Base-by-base conservation (phyloP, 2,797 vertebrate species). In the Cynodonichthys magdalenae region DNA sequence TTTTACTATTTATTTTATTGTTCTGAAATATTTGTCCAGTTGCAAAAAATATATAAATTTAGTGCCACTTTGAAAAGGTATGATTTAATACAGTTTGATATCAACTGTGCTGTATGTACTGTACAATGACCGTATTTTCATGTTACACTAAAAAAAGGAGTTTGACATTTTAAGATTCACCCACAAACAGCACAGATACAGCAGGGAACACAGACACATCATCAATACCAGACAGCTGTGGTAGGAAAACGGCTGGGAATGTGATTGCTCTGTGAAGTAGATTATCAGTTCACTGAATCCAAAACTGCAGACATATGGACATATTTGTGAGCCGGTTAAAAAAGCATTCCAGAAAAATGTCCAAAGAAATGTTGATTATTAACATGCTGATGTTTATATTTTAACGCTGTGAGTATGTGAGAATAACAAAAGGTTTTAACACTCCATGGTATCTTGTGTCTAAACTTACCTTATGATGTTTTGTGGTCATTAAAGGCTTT, bases 371-470 rank as follows among this genome's bases (percentile, higher is more conserved):
- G 19, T 63, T 74, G 60, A 41, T 63, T 76, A 0, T 65, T 63
- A 24, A n/a, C 7, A 74, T 46, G 50, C 59, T 49, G 31, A 15
- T 70, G 45, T 78, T 48, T 53, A 53, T 69, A 62, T 71, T 69
- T 74, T 47, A 75, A 62, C 52, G 67, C 28, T 76, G 65, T 55
- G 59, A 59, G 69, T 3, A 54, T 51, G 68, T 75, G 59, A 46
- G 75, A 85, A 84, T 88, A 87, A 88, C n/a, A n/a, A 87, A 19
- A 36, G 66, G 28, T 80, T 61, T 76, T 58, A 68, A 72, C 31
- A 63, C 57, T 27, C 1, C 56, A n/a, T 48, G 8, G 17, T 36
- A 14, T 53, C 28, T 36, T 53, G 14, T 36, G 49, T 51, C 19
- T 9, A 20, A 20, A 55, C 20, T 41, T 24, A 24, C 34, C 1